Base-by-base conservation (phyloP, 2,888 invertebrate species). In the Drosophila glabriapex region DNA sequence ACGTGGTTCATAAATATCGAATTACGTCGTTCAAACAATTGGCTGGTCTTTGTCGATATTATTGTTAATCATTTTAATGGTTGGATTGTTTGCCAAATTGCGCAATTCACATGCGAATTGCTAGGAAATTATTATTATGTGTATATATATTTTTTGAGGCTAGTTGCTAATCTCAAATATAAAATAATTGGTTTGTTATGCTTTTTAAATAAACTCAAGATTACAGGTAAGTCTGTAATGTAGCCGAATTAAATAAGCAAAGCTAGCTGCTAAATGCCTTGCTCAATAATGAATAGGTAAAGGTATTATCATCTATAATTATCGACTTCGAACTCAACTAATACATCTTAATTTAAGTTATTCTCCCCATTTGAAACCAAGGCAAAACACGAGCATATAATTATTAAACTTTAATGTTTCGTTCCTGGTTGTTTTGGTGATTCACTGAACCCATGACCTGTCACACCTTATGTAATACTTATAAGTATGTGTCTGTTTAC, bases 401-500 rank as follows among this genome's bases (percentile, higher is more conserved):
- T 39, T 55, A 37, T 55, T 37, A 46, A 25, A 25, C 16, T 25
- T 25, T 46, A 16, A 46, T 46, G 46, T 46, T 43, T 29, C 10
- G 22, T 31, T 29, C 19, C 28, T 29, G 41, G 9, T 28, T 28
- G 16, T 16, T 41, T 58, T 22, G 4, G 1, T 59, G 4, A 6
- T 46, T 16, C 22, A 25, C 28, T 16, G 14, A 16, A 7, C 10
- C 16, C 29, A 29, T 29, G 29, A 37, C 16, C 25, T 41, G 62
- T n/a, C 28, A 68, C 58, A 50, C 68, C 67, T 22, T 7, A n/a
- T 55, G 9, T 37, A 12, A 28, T 28, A 29, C n/a, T 22, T 28
- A 10, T 41, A 29, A 16, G 55, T 43, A 31, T 43, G 37, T 46
- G n/a, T 43, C 56, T 56, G 33, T 16, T 29, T 22, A 73, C 69